Base-by-base conservation (phyloP, 64 coral and sea anemone species). In the Astreopora myriophthalma region DNA sequence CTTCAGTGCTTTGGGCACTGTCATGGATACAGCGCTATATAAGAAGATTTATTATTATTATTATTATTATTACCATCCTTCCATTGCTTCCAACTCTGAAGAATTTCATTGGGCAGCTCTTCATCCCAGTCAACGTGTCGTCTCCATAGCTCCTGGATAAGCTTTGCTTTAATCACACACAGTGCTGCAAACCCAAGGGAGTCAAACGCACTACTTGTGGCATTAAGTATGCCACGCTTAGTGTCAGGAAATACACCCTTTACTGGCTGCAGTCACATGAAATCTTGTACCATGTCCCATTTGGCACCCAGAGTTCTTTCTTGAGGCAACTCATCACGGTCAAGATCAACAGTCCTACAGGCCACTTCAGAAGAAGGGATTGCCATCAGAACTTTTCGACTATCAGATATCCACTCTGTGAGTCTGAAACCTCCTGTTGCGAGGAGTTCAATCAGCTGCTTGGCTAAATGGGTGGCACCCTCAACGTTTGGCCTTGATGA, bases 121-220 rank as follows among this genome's bases (percentile, higher is more conserved):
- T 46, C n/a, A 26, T 75, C 73, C 73, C 73, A 48, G 2, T 23
- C 72, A 44, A 67, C 33, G 1, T 88, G 67, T 26, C 68, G 27
- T 19, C 44, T 69, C 68, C 69, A 74, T 8, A 88, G 24, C 25
- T 88, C 85, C 36, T 88, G 85, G 65, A 71, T 73, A n/a, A 87
- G 17, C 33, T 87, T 88, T 20, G 85, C 85, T 24, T 87, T 87
- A 24, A 69, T 40, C n/a, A 75, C 72, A 16, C 0, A 42, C 9
- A 35, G 72, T 1, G 37, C 72, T 10, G 37, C 72, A 42, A 75
- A 35, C 1, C 72, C 34, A 20, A 75, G 72, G 17, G 34, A 20
- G 42, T 46, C 16, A 6, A 75, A 75, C 34, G 42, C 49, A 44
- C 72, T 42, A 1, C 36, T 75, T 23, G 5, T 14, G 31, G 69